These are phyloP conservation scores for Aspiorhynchus laticeps DNA, from an alignment of 2,113 vertebrate genomes.

Conservation along the genomic window DNA sequence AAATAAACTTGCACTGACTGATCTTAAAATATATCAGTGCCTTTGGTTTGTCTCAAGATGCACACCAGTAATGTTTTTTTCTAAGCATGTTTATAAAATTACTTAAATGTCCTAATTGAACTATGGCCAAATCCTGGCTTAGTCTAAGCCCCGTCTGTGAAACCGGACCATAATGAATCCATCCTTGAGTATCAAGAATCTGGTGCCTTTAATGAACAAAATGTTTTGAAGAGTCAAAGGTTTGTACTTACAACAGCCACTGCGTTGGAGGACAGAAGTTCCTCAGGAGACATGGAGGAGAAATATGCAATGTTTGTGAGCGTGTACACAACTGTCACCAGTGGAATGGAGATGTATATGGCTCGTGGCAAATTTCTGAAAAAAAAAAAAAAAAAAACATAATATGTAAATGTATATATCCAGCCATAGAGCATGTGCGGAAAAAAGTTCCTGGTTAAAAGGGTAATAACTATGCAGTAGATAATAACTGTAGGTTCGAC, in stretches of 20 bases:
- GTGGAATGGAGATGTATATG: slow-evolving; percentile 97
- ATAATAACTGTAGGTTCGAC: background rate
- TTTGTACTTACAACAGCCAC: slow-evolving; percentile 94
- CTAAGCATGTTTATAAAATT: too few relatives aligned
- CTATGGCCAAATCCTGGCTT: background rate
- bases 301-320: slow-evolving; percentile 99
- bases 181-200: background rate
- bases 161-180: background rate
- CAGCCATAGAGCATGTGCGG: background rate
- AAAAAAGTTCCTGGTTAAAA: background rate
- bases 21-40: too few relatives aligned
- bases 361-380: slow-evolving; percentile 97
- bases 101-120: too few relatives aligned
- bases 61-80: too few relatives aligned
- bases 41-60: too few relatives aligned
- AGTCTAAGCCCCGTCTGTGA: too few relatives aligned
- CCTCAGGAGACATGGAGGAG: slow-evolving; percentile 95
- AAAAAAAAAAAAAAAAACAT: slow-evolving; percentile 45
- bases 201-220: background rate
- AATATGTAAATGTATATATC: background rate
- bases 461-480: background rate
- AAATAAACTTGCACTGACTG: too few relatives aligned
- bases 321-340: slow-evolving; percentile 96
- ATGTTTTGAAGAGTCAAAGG: background rate
- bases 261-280: slow-evolving; percentile 94